Base-by-base conservation (phyloP, 1,140 invertebrate genomes). In the Lepidurus packardi region DNA sequence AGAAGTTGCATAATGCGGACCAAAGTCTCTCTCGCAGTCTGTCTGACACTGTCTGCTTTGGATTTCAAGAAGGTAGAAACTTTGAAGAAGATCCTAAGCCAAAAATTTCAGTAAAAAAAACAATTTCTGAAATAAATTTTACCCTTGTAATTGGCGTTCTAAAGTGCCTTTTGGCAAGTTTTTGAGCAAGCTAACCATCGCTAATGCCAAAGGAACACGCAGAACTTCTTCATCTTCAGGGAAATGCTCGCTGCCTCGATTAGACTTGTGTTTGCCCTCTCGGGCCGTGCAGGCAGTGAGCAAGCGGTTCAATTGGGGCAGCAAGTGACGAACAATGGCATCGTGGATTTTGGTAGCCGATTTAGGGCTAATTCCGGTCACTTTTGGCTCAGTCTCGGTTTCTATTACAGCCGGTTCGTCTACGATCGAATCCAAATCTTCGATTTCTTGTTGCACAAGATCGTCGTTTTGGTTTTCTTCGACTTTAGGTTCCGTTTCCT, bases 171-270 rank as follows among this genome's bases (percentile, higher is more conserved):
- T 85, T 0, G 97, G 96, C 47, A 99, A 86, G 81, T 92, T 92
- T 82, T 98, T 94, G 11, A 99, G 83, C 25, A 99, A 83, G 83
- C 98, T 98, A 0, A 98, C 93, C 80, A 97, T 88, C 1, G 97
- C 95, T 53, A 98, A 85, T 1, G 95, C 95, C 81, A 99, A 91
- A 0, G 97, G 96, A 11, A 98, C 92, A 78, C 94, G 88, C 78
- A 94, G 85, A 80, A 98, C 91, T 83, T 98, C 95, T 80, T 96
- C 92, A 82, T 98, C 94, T 79, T 90, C 88, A 43, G 85, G 83
- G 80, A 84, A 85, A 74, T 83, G 82, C 42, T 78, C 78, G 34
- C 81, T 82, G 75, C 81, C 82, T 43, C 90, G 89, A 83, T 94
- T 93, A 0, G 93, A 83, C 83, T 97, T 97, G 84, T 97, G 95